These are phyloP conservation scores for Heteromurus nitidus DNA, from an alignment of 2,888 invertebrate species.

Conservation along the genomic window DNA sequence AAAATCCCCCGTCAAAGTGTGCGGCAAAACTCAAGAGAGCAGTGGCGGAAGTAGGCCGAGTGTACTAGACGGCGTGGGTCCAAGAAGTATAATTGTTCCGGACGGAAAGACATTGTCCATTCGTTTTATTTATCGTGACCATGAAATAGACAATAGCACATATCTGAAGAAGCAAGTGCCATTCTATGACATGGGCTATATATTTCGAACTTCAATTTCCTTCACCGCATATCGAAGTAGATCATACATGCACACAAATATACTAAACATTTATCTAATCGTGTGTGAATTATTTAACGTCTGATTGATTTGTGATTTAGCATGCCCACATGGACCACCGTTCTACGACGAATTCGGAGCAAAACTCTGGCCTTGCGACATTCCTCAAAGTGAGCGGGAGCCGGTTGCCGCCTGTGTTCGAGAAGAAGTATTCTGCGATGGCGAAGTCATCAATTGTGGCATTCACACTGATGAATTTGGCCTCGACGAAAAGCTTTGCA, in stretches of 20 bases:
- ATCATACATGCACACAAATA: not conserved
- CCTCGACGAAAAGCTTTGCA: conserved; percentile 54
- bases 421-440: conserved; percentile 57
- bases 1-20: conserved; percentile 27
- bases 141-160: conserved; percentile 19
- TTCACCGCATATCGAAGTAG: conserved; percentile 63
- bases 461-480: conserved; percentile 50
- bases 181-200: conserved; percentile 42
- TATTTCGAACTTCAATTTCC: conserved; percentile 47
- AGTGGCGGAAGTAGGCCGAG: not conserved
- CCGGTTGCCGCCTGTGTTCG: conserved; percentile 48
- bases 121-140: conserved; percentile 46
- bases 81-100: conserved; percentile 55
- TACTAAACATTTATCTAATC: not conserved
- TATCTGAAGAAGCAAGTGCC: conserved; percentile 36
- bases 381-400: conserved; percentile 41
- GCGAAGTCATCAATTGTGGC: conserved; percentile 59
- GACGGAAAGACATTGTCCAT: conserved; percentile 51
- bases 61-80: conserved; percentile 47
- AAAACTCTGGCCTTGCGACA: conserved; percentile 48
- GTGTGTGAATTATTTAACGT: not conserved
- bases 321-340: conserved; percentile 50
- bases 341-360: conserved; percentile 15
- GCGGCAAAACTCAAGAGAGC: conserved; percentile 32
- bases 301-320: not conserved